Evolutionary conservation across 2,888 invertebrate species (phyloP), one percentile per base, ranked within the genome.

Genomic region (Atherix ibis): DNA sequence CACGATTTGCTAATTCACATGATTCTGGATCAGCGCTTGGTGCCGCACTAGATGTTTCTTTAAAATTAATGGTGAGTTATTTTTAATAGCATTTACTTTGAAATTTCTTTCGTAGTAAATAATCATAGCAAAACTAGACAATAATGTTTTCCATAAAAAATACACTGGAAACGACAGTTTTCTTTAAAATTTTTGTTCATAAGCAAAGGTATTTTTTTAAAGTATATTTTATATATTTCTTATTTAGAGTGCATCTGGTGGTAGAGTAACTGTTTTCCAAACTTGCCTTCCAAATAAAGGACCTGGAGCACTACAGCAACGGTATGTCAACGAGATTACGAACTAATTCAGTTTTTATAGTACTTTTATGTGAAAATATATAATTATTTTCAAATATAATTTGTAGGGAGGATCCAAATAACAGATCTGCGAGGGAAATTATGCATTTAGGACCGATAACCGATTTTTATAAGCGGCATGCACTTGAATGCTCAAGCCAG

Each of bases 391-490:
- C n/a, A n/a, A n/a, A n/a, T n/a, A n/a, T n/a, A n/a, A n/a, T 8
- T 29, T 29, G 17, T 43, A 65, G 76, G 46, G 94, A 97, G 64
- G 87, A 94, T 60, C 84, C 91, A 1, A 84, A 81, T 52, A 76
- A 82, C 44, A 68, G 89, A 28, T 71, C 76, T 3, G 71, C 76
- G 5, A 80, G 84, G 54, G 89, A 91, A 43, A 80, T 82, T 24
- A 73, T 78, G 0, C 82, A 89, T 53, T 63, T 95, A 42, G 89
- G 85, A 58, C 95, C 98, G 1, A 88, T 89, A 3, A 95, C 88
- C 2, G 98, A 98, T 62, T 99, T 95, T 66, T 92, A 92, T 65
- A 98, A 98, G 65, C 78, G 91, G 30, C 64, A 92, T 19, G 92
- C 98, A 0, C 62, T 98, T 31, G 95, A 98, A 58, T 97, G 95